A percentile compares a stretch with the other conserved stretches of the same genome.
phyloP scores from a whole-genome alignment of 2,113 vertebrate genomes.

The Melanerpes formicivorus region DNA sequence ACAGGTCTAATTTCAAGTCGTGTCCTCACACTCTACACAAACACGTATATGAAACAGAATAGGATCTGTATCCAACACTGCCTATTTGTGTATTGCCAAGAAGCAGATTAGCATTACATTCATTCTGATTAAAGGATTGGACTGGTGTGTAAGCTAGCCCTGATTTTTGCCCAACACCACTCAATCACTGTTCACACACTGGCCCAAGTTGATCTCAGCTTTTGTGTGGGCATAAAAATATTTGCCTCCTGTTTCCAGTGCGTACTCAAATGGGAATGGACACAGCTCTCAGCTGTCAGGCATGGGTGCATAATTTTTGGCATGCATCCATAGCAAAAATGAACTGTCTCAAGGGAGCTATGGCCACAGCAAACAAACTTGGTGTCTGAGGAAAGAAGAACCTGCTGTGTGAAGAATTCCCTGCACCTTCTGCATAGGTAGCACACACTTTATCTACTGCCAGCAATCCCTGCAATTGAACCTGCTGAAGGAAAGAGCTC shows the following conservation, averaged over 20 bases:
- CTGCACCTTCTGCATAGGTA: neutral
- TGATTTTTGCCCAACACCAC: slow-evolving; percentile 31
- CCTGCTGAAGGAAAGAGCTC: neutral
- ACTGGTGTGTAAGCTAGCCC: slow-evolving; percentile 4
- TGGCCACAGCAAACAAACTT: neutral
- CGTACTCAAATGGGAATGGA: rapidly evolving
- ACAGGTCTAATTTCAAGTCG: neutral
- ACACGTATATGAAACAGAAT: slow-evolving; percentile 1
- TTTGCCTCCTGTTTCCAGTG: neutral
- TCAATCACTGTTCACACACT: neutral
- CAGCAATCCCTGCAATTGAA: neutral
- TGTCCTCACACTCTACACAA: neutral
- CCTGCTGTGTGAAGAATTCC: rapidly evolving
- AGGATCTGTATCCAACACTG: neutral
- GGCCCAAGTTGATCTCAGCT: neutral
- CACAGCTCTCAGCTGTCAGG: rapidly evolving
- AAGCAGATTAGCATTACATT: slow-evolving; percentile 41
- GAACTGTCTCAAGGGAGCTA: neutral
- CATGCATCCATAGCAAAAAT: neutral
- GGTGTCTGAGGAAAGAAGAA: neutral
- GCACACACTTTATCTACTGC: neutral
- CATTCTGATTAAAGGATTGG: slow-evolving; percentile 43
- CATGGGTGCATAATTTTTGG: neutral
- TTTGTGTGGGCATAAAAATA: neutral
- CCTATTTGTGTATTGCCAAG: slow-evolving; percentile 22